Evolutionary conservation across 1,140 invertebrate species (phyloP), one percentile per base, ranked within the genome.

Genomic region (Oncopodura yosiiana): DNA sequence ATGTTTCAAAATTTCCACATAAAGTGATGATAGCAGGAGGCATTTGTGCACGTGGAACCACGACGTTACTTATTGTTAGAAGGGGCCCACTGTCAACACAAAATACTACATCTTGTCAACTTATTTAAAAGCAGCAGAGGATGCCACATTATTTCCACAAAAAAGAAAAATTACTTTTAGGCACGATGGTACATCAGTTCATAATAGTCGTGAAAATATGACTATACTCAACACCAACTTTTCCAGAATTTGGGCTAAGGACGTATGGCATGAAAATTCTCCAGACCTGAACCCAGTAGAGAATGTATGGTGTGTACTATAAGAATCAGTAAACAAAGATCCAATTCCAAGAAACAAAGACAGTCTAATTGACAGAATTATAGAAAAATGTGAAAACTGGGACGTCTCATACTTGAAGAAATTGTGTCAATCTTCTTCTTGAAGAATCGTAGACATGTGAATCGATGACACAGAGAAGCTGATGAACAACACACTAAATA

Each of bases 1-100:
- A 41, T 6, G 5, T 14, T 6, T 14, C 48, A 41, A 49, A 49
- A 49, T 18, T n/a, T 23, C 12, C 5, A 38, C 34, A 45, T 9
- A 49, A 49, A 41, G 19, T 49, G 4, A 49, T 49, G 48, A 29
- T 49, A 6, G 34, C 48, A 12, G 48, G 48, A 45, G 48, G 34
- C 8, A 11, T 49, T 41, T 38, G 48, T 26, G 16, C 30, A 34
- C 11, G 21, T 19, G 48, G 48, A 34, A 19, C 9, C 5, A 49
- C 48, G 14, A 12, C 5, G 6, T 41, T 49, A 16, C 29, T 8
- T 41, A 11, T 49, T 37, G 34, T 49, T n/a, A 12, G 14, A 12
- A 6, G 6, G n/a, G 24, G 4, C 4, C 8, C 8, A 49, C 48
- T 41, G 27, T 49, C n/a, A 49, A 38, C 21, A 29, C 16, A 14